Conservation (phyloP, 2,888 invertebrate species). For the Drosophila trichaetosa region DNA sequence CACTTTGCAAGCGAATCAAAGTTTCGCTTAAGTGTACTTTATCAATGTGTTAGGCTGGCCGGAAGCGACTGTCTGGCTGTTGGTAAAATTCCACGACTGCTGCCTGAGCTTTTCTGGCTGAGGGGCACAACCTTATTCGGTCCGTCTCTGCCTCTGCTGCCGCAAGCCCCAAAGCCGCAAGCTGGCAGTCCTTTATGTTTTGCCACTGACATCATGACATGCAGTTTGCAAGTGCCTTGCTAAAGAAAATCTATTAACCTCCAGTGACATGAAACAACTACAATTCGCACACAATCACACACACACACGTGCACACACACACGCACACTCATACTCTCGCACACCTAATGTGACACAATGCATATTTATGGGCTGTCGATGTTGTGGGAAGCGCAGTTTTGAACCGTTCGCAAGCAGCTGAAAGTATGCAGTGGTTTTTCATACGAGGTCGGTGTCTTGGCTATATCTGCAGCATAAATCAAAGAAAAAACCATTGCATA, state of each 20-base stretch:
- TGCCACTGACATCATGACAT: conserved; percentile 67
- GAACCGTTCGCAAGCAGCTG: conserved; percentile 25
- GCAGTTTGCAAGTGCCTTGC: conserved; percentile 63
- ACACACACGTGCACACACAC: conserved; percentile 23
- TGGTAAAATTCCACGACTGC: conserved; percentile 14
- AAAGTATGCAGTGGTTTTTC: conserved; percentile 57
- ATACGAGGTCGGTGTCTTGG: conserved; percentile 29
- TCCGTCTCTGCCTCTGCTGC: neutral
- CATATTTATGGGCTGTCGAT: conserved; percentile 79
- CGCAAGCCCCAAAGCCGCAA: conserved; percentile 10
- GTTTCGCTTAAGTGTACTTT: conserved; percentile 51
- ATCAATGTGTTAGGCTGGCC: conserved; percentile 54
- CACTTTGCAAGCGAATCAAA: conserved; percentile 38
- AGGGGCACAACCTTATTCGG: neutral
- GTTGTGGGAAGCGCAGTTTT: conserved; percentile 17
- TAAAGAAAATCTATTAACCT: conserved; percentile 82
- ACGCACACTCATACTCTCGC: conserved; percentile 15
- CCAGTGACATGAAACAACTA: conserved; percentile 68
- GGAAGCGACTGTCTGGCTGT: conserved; percentile 51
- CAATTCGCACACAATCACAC: conserved; percentile 23
- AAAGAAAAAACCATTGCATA: conserved; percentile 35
- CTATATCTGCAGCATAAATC: conserved; percentile 49
- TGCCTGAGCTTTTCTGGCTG: conserved; percentile 12
- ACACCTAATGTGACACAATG: conserved; percentile 77
- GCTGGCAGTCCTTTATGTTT: conserved; percentile 38